phyloP scores from a whole-genome alignment of 2,888 invertebrate genomes.

The Eupithecia abbreviata region DNA sequence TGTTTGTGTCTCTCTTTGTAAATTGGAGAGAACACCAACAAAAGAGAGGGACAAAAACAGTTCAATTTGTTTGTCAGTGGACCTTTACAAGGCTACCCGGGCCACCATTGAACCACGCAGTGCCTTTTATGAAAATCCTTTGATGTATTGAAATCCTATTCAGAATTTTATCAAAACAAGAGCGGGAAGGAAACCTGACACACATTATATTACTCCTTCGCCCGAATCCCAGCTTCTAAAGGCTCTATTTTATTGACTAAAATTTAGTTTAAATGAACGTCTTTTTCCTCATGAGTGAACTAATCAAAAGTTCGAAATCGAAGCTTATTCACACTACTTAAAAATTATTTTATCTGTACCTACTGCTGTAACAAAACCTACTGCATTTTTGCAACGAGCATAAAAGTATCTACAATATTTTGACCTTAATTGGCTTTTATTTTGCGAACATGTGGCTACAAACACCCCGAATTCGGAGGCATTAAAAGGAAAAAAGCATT shows the following conservation, averaged over 20 bases:
- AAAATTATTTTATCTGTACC: neutral
- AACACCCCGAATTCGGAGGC: constrained; percentile 29
- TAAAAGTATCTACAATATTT: constrained; percentile 25
- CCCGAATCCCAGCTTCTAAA: neutral
- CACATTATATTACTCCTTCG: neutral
- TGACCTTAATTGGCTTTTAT: constrained; percentile 40
- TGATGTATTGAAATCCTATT: constrained; percentile 2
- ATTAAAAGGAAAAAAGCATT: constrained; percentile 35
- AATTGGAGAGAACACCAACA: neutral
- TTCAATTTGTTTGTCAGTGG: neutral
- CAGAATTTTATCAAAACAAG: neutral
- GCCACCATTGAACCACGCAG: neutral
- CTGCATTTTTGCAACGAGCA: constrained; percentile 21
- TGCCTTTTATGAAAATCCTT: neutral
- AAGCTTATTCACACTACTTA: neutral
- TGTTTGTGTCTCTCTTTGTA: constrained; percentile 6
- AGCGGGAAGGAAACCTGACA: neutral
- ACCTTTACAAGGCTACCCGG: neutral
- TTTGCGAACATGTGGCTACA: constrained; percentile 32
- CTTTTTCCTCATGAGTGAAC: neutral
- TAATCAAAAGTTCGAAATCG: neutral
- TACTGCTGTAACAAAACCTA: neutral
- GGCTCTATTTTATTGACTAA: neutral
- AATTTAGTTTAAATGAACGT: neutral
- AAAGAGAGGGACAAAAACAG: neutral